Conservation (phyloP, 1,140 invertebrate genomes). For the Drosophila miranda region DNA sequence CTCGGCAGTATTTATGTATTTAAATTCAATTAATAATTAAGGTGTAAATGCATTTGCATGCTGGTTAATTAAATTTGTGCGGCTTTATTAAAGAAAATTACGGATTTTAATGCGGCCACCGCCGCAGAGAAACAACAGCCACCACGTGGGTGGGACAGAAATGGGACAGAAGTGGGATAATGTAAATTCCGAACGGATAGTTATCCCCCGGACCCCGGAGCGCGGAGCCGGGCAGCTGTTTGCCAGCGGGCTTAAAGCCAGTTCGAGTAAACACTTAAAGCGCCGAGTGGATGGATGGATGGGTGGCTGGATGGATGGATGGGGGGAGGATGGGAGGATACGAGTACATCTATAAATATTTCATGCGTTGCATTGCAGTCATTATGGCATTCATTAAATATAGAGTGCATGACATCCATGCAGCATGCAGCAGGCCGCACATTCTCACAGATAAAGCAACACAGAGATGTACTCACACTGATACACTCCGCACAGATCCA, state of each 20-base stretch:
- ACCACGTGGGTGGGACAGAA: conserved; percentile 9
- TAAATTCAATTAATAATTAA: conserved; percentile 82
- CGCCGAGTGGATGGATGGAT: conserved; percentile 17
- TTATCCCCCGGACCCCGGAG: too few relatives aligned
- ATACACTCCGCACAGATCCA: neutral
- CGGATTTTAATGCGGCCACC: conserved; percentile 60
- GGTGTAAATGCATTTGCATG: conserved; percentile 81
- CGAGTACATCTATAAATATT: conserved; percentile 75
- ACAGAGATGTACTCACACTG: conserved; percentile 1
- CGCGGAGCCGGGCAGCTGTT: conserved; percentile 26
- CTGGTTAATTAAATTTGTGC: conserved; percentile 81
- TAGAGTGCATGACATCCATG: conserved; percentile 55
- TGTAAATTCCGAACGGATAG: conserved; percentile 41
- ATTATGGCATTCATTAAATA: conserved; percentile 80
- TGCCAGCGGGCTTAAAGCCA: conserved; percentile 45
- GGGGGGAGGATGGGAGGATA: conserved; percentile 25
- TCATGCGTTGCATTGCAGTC: conserved; percentile 78
- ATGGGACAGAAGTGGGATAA: conserved; percentile 20
- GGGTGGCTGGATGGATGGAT: conserved; percentile 1
- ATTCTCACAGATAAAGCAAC: conserved; percentile 5
- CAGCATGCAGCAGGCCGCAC: conserved; percentile 8
- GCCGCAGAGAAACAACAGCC: conserved; percentile 35
- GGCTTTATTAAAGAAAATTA: conserved; percentile 81
- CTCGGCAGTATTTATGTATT: conserved; percentile 64
- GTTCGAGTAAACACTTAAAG: conserved; percentile 43